Base-by-base conservation (phyloP, 2,888 invertebrate species). In the Lasioglossum villosulum region DNA sequence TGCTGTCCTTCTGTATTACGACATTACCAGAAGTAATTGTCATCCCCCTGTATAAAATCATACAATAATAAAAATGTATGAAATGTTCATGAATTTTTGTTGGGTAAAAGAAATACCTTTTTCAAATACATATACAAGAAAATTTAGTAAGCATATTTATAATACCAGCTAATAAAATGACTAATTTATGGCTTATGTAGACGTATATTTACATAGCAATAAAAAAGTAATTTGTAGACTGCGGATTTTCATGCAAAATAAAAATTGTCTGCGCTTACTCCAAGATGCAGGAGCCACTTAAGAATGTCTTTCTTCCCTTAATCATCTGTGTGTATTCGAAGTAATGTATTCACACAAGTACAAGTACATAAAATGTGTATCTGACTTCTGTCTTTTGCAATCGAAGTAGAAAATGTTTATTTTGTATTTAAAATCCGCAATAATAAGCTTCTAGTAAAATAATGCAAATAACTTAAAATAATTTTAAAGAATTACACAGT, bases 11-110 rank as follows among this genome's bases (percentile, higher is more conserved):
- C 91, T 97, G 97, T 74, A 99, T 97, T 6, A 97, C 96, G 3
- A 99, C 97, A 92, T 97, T 98, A 34, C 99, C 99, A 10, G 99
- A 99, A 2, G 99, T 99, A 37, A 99, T 98, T 42, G 98, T 99
- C 99, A 99, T 99, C 0, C 99, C 99, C 98, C 99, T 99, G 94
- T 71, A 71, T 72, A 79, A 83, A 75, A 37, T 45, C 78, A 82
- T 45, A 19, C 16, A 83, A 80, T 23, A 52, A 76, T 59, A 66
- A 16, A 34, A 56, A 70, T 42, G n/a, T 37, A 75, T 71, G 2
- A 75, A 76, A 48, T 74, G 59, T 37, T 66, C n/a, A 34, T 52
- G 37, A 74, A 71, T 30, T 83, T 14, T 73, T 34, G 42, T 76
- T 2, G n/a, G 0, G 52, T 34, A 63, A 45, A 63, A 30, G 14